Base-by-base conservation (phyloP, 2,113 vertebrate genomes). In the Trematocara stigmaticum region DNA sequence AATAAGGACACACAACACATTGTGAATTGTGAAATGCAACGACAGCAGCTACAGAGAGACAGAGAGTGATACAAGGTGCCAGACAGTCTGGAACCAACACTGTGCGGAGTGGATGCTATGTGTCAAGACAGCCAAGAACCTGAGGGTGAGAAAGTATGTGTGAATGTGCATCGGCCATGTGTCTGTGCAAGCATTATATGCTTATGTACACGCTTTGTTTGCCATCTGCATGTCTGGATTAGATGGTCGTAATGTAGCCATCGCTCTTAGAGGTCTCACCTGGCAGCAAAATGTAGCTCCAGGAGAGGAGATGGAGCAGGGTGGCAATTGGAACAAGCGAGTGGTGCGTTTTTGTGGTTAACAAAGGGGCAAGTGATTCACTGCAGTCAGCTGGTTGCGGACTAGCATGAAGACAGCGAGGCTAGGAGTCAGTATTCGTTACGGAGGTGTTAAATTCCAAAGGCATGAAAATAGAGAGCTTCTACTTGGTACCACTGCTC, bases 51-150 rank as follows among this genome's bases (percentile, higher is more conserved):
- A 69, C 45, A 78, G 51, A 92, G 83, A 51, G 53, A 87, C 23
- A n/a, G 57, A 69, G 47, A 87, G 12, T 66, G 26, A 83, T 82
- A 23, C 8, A 61, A 83, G 89, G 91, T 89, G 89, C 93, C 92
- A 93, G 91, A 94, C 88, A 84, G 93, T 93, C 91, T 93, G 94
- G 83, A 89, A 79, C 78, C 87, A 64, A 16, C 81, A n/a, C 52
- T 55, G 79, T 74, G 91, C 18, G 7, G 45, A 85, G 71, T 79
- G 84, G 66, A 91, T 35, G 23, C 83, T 83, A 85, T 64, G 90
- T 92, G 89, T 86, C 83, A 59, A 79, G 45, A 90, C 34, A 81
- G 84, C 88, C 57, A 78, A 83, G 55, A 78, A 42, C 64, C 79
- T 13, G 84, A 83, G 74, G 79, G 88, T 18, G 86, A 84, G 82